Evolutionary conservation across 2,888 invertebrate genomes (phyloP).

Genomic region (Trisateles emortualis): DNA sequence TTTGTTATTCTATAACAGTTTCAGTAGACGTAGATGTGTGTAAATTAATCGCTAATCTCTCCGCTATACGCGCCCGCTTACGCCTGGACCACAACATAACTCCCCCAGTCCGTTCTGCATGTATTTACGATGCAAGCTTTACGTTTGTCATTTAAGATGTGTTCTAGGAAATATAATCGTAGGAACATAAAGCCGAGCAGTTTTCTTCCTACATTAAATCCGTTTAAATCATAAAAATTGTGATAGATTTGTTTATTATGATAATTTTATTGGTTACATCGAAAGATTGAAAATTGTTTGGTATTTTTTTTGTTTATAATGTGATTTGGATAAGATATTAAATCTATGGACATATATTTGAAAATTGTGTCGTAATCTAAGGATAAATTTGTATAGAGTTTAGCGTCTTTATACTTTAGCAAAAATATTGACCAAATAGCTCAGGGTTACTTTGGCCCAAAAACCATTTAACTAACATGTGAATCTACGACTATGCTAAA

Average conservation of each 20-base stretch:
- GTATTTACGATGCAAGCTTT: slow-evolving; percentile 61
- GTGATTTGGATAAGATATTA: background rate
- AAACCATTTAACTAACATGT: too few species aligned
- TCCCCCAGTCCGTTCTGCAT: slow-evolving; percentile 51
- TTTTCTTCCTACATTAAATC: slow-evolving; percentile 37
- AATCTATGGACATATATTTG: too few species aligned
- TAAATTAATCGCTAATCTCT: background rate
- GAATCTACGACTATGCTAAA: background rate
- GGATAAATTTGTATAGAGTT: too few species aligned
- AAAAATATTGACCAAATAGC: background rate
- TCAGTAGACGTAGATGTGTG: too few species aligned
- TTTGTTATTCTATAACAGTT: too few species aligned
- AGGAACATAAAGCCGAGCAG: slow-evolving; percentile 31
- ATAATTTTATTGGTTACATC: slow-evolving; percentile 27
- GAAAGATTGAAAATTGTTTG: slow-evolving; percentile 26
- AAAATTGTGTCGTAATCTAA: too few species aligned
- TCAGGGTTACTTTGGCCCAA: background rate
- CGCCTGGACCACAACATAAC: slow-evolving; percentile 19
- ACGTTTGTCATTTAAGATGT: slow-evolving; percentile 41
- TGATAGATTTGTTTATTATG: slow-evolving; percentile 45
- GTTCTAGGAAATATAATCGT: slow-evolving; percentile 50
- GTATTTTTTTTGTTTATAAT: slow-evolving; percentile 1
- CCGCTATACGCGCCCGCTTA: background rate
- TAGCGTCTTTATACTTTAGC: too few species aligned
- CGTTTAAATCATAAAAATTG: slow-evolving; percentile 37